Evolutionary conservation across 1,140 invertebrate species (phyloP), one percentile per base, ranked within the genome.

Genomic region (Calephelis nemesis): DNA sequence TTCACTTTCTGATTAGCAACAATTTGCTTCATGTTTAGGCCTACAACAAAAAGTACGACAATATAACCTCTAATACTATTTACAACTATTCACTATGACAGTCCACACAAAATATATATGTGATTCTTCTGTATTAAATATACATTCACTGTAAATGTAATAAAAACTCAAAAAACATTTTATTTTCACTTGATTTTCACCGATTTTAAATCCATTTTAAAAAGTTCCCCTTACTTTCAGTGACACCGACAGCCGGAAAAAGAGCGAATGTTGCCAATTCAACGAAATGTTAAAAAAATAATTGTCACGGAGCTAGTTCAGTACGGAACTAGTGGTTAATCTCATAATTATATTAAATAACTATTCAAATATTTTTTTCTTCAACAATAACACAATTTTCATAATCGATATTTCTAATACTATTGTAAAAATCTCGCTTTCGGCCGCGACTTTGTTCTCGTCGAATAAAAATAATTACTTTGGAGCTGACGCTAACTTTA

Each of bases 1-100:
- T 97, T 98, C 8, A 99, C 97, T 63, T 94, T 95, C 92, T 99
- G 98, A 82, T 97, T 97, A n/a, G 96, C 96, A 69, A 97, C 95
- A 77, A 99, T 98, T 90, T 97, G 97, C 95, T 98, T 98, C 98
- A 99, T 99, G 85, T 94, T 90, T 75, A 77, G 85, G 86, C 88
- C 89, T 88, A 88, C 88, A 90, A 73, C 70, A 74, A 79, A 78
- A 78, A 73, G 75, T 73, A 71, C 65, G 77, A 79, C 68, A 79
- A 81, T 75, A 75, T 86, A 89, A 87, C 84, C 83, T 85, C 71
- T 69, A 60, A 54, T 62, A 67, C 75, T 68, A 78, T 75, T 84
- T 79, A 79, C 81, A 84, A 75, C 63, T 82, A 48, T 66, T 62
- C 30, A 63, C 50, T n/a, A 47, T 12, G 40, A 62, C 48, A 62